phyloP scores from a whole-genome alignment of 2,888 invertebrate species.

The Autographa gamma region DNA sequence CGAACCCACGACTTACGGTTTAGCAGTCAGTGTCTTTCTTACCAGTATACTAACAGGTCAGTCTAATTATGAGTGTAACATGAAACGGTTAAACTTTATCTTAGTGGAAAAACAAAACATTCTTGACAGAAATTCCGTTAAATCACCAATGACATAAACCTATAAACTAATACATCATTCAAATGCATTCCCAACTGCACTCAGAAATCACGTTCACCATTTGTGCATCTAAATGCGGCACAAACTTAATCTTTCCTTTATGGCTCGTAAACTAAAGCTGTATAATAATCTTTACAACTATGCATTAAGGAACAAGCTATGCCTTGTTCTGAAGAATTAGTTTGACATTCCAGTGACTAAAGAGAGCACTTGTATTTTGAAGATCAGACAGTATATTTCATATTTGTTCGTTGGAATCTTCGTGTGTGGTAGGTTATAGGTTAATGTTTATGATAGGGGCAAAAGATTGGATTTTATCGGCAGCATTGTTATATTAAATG shows the following conservation, averaged over 20 bases:
- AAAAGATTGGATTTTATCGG: slow-evolving; percentile 3
- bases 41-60: too few relatives aligned
- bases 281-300: slow-evolving; percentile 45
- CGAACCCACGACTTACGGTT: too few relatives aligned
- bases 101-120: too few relatives aligned
- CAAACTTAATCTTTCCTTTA: slow-evolving; percentile 34
- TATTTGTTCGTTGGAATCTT: background rate
- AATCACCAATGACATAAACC: background rate
- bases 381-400: slow-evolving; percentile 10
- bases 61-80: too few relatives aligned
- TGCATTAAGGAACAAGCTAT: slow-evolving; percentile 22
- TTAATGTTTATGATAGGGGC: background rate
- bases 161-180: background rate
- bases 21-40: too few relatives aligned
- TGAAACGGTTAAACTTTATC: too few relatives aligned
- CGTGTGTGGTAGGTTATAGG: slow-evolving; percentile 22
- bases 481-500: too few relatives aligned
- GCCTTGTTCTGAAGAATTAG: slow-evolving; percentile 21
- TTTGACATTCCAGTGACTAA: slow-evolving; percentile 21
- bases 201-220: background rate
- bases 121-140: too few relatives aligned
- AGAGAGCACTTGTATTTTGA: slow-evolving; percentile 6
- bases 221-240: slow-evolving; percentile 7
- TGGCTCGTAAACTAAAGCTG: slow-evolving; percentile 33
- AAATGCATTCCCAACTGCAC: background rate